Evolutionary conservation across 92 coral and sea anemone species (phyloP), one percentile per base, ranked within the genome.

Genomic region (Micromussa lordhowensis): DNA sequence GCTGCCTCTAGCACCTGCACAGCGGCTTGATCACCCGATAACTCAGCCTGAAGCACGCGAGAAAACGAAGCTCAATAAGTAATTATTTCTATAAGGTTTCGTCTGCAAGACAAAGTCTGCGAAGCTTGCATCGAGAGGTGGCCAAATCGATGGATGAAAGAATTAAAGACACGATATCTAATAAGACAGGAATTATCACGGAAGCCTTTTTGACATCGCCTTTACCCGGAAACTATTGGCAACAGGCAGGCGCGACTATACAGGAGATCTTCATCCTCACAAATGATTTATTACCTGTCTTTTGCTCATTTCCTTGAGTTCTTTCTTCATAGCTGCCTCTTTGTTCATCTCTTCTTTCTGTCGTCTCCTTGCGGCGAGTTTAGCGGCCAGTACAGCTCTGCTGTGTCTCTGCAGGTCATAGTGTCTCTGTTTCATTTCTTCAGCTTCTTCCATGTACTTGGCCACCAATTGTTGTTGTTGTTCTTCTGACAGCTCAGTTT

Each of bases 291-390:
- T 44, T 32, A 96, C 99, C 99, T 97, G 99, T 89, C 89, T 97
- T 59, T 90, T 96, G 70, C 96, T 79, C 83, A 97, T 91, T 28
- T 90, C 99, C 78, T 94, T 90, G 68, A 96, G 93, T 68, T 97
- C 94, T 63, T 94, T 92, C 86, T 96, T 96, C 95, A 97, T 94
- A 31, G 97, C 99, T 14, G 91, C 91, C 61, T 97, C 99, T 71
- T 93, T 93, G 77, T 87, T 85, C 82, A 93, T 91, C 57, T 96
- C 94, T 28, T 94, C 98, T 75, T 94, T 97, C 88, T 94, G 88
- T 49, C 98, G 93, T 84, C 94, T 96, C n/a, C 98, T 88, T 15
- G 99, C 99, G 18, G 99, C 99, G 49, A 97, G 92, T 82, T 96
- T 97, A 18, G 99, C 98, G 7, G 97, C 97, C 58, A 97, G 93